Base-by-base conservation (phyloP, 2,113 vertebrate genomes). In the Steatornis caripensis region DNA sequence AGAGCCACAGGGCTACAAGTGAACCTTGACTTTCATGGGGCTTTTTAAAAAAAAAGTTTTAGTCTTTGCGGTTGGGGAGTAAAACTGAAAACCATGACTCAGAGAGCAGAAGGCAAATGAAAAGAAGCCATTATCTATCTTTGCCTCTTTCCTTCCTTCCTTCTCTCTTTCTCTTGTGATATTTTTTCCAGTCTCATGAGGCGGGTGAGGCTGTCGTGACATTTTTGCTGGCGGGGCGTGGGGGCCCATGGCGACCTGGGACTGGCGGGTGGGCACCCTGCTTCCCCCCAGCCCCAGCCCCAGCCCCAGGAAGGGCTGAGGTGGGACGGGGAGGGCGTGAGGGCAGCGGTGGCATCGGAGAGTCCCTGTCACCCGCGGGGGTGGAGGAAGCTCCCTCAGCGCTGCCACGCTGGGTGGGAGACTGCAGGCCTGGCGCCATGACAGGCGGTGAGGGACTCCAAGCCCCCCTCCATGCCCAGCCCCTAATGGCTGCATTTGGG, bases 1-100 rank as follows among this genome's bases (percentile, higher is more conserved):
- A 82, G 55, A 79, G 53, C n/a, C n/a, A 13, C 6, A 0, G 37
- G 69, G 71, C 81, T n/a, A 46, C 34, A 51, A 82, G 37, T 0
- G 5, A 82, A 41, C n/a, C 51, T 55, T 51, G 78, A 41, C 80
- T 75, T 85, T 55, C 75, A 45, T 1, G 8, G 65, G 48, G 45
- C 43, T 68, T 88, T 94, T 76, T 19, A 54, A 48, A 46, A 68
- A 64, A 43, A 29, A 37, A 46, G 34, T 29, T 69, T 57, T 27
- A 58, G 78, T 2, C 55, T 74, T 39, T 76, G 89, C 0, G 86
- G 89, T 45, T 10, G 77, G 41, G 61, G 78, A 94, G 64, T 64
- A 72, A 93, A 93, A 95, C 77, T 26, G 95, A 93, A 95, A 96
- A 53, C 68, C 62, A 23, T 89, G 91, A 92, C 89, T 93, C 82